Base-by-base conservation (phyloP, 2,113 vertebrate species). In the Bostrychus sinensis region DNA sequence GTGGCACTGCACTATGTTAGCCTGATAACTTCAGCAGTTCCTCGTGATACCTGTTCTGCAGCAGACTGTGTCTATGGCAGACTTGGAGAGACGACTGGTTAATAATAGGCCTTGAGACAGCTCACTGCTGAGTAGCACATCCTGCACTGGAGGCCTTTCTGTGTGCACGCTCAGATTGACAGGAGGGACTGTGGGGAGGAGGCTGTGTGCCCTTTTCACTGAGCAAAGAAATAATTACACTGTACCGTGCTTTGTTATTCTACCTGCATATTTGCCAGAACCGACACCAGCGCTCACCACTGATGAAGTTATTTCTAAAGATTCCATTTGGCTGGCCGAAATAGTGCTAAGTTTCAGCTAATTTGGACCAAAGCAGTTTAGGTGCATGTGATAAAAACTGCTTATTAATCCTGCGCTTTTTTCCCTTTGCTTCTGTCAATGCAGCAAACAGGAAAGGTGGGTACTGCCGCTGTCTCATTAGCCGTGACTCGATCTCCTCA, bases 391-490 rank as follows among this genome's bases (percentile, higher is more conserved):
- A 32, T 57, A 57, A 60, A 38, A 69, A 56, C 38, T 50, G 70
- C 66, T 32, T 79, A 69, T 80, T 85, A 85, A 88, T 30, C 17
- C 59, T 58, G 39, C 53, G 25, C 12, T 38, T 17, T 28, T 17
- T 36, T 53, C 36, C 68, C 71, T 66, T 83, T 75, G 86, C 89
- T 79, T 89, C 86, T 89, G 59, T 92, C 93, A 94, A 95, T 83
- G 92, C 95, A 98, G 96, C 93, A 98, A 98, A 92, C 95, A 96
- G 92, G 96, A 96, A 95, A 96, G 96, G 96, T 98, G 95, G 90
- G 95, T 94, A 89, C 75, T 60, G 34, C 75, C 42, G 72, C 74
- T 86, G 63, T 89, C 59, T 66, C 77, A 23, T 72, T 42, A 63
- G 41, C 61, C 59, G 50, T 36, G 25, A 58, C 58, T 62, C 66